Evolutionary conservation across 1,140 invertebrate species (phyloP), one percentile per base, ranked within the genome.

Genomic region (Scaptomyza graminum): DNA sequence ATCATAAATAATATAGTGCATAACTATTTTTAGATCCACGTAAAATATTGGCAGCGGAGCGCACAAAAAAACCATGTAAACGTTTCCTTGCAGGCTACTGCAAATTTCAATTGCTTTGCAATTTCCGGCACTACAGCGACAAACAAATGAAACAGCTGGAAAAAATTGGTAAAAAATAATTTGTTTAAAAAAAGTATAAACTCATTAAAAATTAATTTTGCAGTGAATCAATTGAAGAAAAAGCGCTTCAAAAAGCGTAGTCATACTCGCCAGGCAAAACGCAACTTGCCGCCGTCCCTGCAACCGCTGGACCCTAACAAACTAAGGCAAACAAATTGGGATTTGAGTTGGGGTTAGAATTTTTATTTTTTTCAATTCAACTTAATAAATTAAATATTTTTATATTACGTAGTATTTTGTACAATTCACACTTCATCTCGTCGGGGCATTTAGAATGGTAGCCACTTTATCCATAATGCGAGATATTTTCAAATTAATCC

Each of bases 391-490:
- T n/a, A n/a, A n/a, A n/a, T n/a, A n/a, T n/a, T n/a, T n/a, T n/a
- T 25, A 55, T 41, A 52, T 25, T 52, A 65, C 39, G 44, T 22
- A 22, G 18, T 22, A 22, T 49, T 47, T 50, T 12, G 2, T 55
- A 61, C 59, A 70, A 54, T 46, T 2, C 5, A 13, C 2, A 13
- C 5, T 16, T 71, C 18, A 70, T 31, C 54, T 61, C 11, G 47
- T 52, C 52, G 44, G 51, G 0, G 34, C 39, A 60, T 83, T 83
- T 34, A 90, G 61, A n/a, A 90, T 73, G 3, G 25, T 13, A 43
- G 62, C 55, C 1, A 90, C 82, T 49, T 84, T 87, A 31, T 91
- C 83, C 80, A 91, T 90, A 12, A 88, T 52, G n/a, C 76, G 76
- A 0, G 79, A 76, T 5, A 91, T 70, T 39, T 84, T 88, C 28